Conservation (phyloP, 2,888 invertebrate species). For the Leptinotarsa juncta region DNA sequence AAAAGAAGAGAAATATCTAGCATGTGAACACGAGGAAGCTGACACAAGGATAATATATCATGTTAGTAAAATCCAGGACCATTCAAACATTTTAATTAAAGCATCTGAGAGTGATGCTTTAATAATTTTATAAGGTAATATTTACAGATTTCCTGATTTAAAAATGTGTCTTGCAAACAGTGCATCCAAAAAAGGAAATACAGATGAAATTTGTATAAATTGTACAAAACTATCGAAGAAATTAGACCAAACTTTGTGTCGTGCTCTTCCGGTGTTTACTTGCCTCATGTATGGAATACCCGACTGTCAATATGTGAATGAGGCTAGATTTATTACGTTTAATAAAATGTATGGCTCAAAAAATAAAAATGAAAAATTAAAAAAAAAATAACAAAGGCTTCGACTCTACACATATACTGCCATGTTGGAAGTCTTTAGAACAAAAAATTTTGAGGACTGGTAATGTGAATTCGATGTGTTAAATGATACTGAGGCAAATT, state of each 20-base stretch:
- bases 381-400: too few relatives aligned
- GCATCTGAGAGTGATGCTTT: conserved; percentile 13
- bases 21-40: conserved; percentile 27
- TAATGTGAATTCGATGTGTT: too few relatives aligned
- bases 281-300: too few relatives aligned
- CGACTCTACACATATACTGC: too few relatives aligned
- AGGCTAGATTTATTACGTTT: too few relatives aligned
- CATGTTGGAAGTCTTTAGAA: too few relatives aligned
- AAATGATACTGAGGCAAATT: too few relatives aligned
- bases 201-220: not conserved
- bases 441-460: too few relatives aligned
- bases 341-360: too few relatives aligned
- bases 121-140: conserved; percentile 7
- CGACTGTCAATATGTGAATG: too few relatives aligned
- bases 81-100: conserved; percentile 7
- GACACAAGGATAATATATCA: conserved; percentile 27
- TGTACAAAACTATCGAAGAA: not conserved
- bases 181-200: not conserved
- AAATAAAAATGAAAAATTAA: too few relatives aligned
- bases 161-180: not conserved
- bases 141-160: not conserved
- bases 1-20: conserved; percentile 16
- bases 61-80: conserved; percentile 23
- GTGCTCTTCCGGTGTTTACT: too few relatives aligned
- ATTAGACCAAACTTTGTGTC: not conserved